Evolutionary conservation across 2,888 invertebrate genomes (phyloP).

Genomic region (Plebejus anna): DNA sequence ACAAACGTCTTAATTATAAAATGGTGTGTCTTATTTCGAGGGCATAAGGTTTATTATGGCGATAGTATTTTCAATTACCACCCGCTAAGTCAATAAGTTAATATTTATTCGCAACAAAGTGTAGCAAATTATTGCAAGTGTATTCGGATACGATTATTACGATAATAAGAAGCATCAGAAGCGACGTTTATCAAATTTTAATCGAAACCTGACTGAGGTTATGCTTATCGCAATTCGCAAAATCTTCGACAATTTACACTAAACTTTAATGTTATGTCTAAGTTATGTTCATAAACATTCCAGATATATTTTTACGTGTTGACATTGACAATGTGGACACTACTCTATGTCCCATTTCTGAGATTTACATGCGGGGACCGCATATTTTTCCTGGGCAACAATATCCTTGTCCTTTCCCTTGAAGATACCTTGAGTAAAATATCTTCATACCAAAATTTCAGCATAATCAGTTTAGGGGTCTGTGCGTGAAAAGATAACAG

Average conservation of each 20-base stretch:
- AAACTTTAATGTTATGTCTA: slow-evolving; percentile 9
- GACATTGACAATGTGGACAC: too few relatives aligned
- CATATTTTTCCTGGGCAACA: too few relatives aligned
- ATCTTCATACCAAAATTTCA: too few relatives aligned
- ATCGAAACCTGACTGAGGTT: not conserved
- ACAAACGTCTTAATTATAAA: slow-evolving; percentile 50
- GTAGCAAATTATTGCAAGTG: slow-evolving; percentile 68
- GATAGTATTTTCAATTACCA: slow-evolving; percentile 49
- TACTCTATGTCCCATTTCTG: too few relatives aligned
- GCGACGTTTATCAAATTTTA: slow-evolving; percentile 25
- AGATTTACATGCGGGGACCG: too few relatives aligned
- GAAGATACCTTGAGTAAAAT: too few relatives aligned
- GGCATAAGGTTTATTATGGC: slow-evolving; percentile 46
- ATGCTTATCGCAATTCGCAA: slow-evolving; percentile 5
- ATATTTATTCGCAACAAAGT: slow-evolving; percentile 64
- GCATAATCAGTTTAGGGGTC: too few relatives aligned
- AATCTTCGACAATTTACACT: not conserved
- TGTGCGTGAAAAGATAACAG: too few relatives aligned
- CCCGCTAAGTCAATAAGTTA: slow-evolving; percentile 67
- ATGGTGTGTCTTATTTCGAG: slow-evolving; percentile 35
- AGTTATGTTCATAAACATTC: not conserved
- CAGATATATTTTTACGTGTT: not conserved
- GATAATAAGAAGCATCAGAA: slow-evolving; percentile 18
- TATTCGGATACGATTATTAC: slow-evolving; percentile 20
- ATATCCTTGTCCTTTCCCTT: too few relatives aligned